Base-by-base conservation (phyloP, 2,797 vertebrate genomes). In the Chaenodraco wilsoni region DNA sequence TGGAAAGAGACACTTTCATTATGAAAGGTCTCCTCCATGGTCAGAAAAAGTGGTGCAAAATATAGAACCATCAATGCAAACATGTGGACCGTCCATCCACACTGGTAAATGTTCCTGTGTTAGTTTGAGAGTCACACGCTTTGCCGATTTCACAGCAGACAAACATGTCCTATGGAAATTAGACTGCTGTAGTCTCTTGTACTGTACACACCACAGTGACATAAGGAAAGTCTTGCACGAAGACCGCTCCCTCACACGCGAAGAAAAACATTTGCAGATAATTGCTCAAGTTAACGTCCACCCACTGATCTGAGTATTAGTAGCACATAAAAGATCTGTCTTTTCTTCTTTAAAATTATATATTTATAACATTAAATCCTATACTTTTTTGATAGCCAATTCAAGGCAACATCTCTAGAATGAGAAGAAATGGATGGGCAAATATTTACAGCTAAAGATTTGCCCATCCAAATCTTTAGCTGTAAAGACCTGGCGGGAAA, bases 331-430 rank as follows among this genome's bases (percentile, higher is more conserved):
- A 90, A 92, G 84, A 88, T 82, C 75, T 63, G 82, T 88, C 74
- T 91, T 75, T 74, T 84, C 55, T 74, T 87, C 73, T 82, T 88
- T 88, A 90, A 27, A 91, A 89, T 89, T 79, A 88, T 75, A 82
- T 87, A 92, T 87, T 89, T 80, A 88, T 90, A 90, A 90, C 84
- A 89, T 87, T 86, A 84, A 91, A 81, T 83, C 83, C 78, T 92
- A 87, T 79, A 76, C 49, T 84, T 83, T 72, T 81, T 84, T 89
- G 37, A 85, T 65, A 89, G 91, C 90, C 85, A 90, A 92, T 90
- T 92, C 85, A 93, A 95, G 93, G 91, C 93, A 92, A 93, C 90
- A 91, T 89, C 81, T 90, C 91, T 89, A 94, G 86, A 91, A 92
- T 88, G 80, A 89, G 90, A 90, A 87, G 84, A 89, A 90, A 84